Evolutionary conservation across 1,140 invertebrate species (phyloP), one percentile per base, ranked within the genome.

Genomic region (Drosophila dunni): DNA sequence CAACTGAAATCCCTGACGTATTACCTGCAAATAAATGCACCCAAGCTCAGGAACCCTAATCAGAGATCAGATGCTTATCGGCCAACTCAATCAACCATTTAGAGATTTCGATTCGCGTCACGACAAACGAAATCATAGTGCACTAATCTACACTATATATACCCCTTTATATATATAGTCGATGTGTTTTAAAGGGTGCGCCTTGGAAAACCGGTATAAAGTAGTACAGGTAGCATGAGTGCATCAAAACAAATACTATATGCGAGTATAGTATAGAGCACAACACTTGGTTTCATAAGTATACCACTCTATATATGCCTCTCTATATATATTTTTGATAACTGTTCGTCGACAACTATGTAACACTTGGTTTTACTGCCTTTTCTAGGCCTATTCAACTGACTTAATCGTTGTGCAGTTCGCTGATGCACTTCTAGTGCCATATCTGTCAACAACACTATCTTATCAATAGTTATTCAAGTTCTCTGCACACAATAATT

Each of bases 61-160:
- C 24, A 36, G 40, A 69, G 71, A 4, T 2, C 38, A 9, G 38
- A 10, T 40, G 38, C 58, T 62, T 73, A 73, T 73, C 71, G 50
- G 1, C 7, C 36, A 44, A 20, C 34, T 8, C 51, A 46, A 50
- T 62, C 62, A 13, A 8, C 13, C 15, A 34, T 24, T 8, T 24
- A 11, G 51, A 65, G 61, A 57, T 65, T 64, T 50, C 50, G 44
- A 71, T 65, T 53, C 61, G 68, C 68, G 68, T 71, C 68, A 71
- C 68, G 68, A 71, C 48, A 69, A 69, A 29, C 24, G 3, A 29
- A 69, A 53, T 56, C 50, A 56, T 48, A 38, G 42, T 40, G 11
- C 11, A 40, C 38, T 40, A 40, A 5, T 5, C 3, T 29, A 24
- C 46, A 51, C 20, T 15, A 34, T 38, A 17, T 17, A 36, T 36